Base-by-base conservation (phyloP, 2,113 vertebrate species). In the Cololabis saira region DNA sequence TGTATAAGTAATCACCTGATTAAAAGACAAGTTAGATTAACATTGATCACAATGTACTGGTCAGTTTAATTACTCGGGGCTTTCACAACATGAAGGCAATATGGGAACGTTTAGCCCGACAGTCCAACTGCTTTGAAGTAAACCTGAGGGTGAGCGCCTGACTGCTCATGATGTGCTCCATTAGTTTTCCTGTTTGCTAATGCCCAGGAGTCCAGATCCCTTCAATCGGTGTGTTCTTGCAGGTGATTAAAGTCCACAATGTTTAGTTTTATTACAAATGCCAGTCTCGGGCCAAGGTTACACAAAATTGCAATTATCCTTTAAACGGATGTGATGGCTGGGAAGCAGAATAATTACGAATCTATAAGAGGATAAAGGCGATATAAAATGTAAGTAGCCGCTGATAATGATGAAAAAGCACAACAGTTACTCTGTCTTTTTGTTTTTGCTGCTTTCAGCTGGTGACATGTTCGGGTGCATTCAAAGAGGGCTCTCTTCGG, bases 391-490 rank as follows among this genome's bases (percentile, higher is more conserved):
- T 7, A 44, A 40, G 33, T 27, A 1, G 49, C 7, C 16, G 27
- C 22, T 22, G n/a, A 3, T 7, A 13, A 12, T 15, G 5, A 51
- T 5, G 12, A 15, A 53, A 53, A 30, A 24, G 7, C 14, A 30
- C 5, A 22, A 53, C 3, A n/a, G 22, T n/a, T 30, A n/a, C 15
- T 55, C 37, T n/a, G 15, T 63, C 21, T 67, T 15, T 62, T 11
- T 48, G 8, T 37, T 12, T 82, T 60, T 69, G 78, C 43, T 61
- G 17, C 44, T 60, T 84, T 43, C 82, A 99, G 98, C 90, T 99
- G 86, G 98, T 99, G 74, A 99, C 98, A 0, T 99, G 98, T 91
- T 99, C 98, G 0, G 98, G 98, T 1, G 98, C 98, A 0, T 99
- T 99, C 79, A 99, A 99, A 66, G 98, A 99, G 78, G 98, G 98